Base-by-base conservation (phyloP, 2,113 vertebrate species). In the Quiscalus mexicanus region DNA sequence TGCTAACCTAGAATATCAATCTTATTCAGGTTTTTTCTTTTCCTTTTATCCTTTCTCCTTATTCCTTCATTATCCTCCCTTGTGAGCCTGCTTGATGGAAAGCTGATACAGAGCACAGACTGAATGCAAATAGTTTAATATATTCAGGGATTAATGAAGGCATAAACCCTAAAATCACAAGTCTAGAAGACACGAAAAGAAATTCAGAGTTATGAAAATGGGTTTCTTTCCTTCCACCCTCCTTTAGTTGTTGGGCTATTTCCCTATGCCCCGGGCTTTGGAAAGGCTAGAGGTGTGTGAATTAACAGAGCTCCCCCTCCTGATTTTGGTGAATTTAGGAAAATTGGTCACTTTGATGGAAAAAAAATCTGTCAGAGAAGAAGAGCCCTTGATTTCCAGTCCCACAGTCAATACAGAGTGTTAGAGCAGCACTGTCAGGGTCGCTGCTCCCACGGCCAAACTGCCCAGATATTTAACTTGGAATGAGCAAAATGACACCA, bases 401-500 rank as follows among this genome's bases (percentile, higher is more conserved):
- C 5, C 1, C 50, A 23, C n/a, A 39, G 6, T 16, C 28, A 31
- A 10, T 3, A 31, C 5, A 10, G 14, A 5, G 10, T 3, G 5
- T 37, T 9, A 15, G 49, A 39, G 17, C 31, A 69, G 15, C 0
- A 1, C 7, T 15, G 12, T 14, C 37, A 23, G 39, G 50, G 9
- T 19, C 1, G 0, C 19, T 31, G 53, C 62, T 56, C 35, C 75
- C 44, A 39, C 0, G 0, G 39, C 33, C 39, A 79, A 71, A 68
- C 24, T 35, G 22, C 4, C 5, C 0, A 0, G 16, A 14, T 21
- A 71, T 22, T 41, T 24, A 30, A 80, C 21, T 4, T 19, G 47
- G 35, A 78, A 71, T 0, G 1, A 60, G 10, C 15, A 37, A 84
- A 77, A 49, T 11, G 3, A 14, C 63, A 49, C 33, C 53, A 58